Evolutionary conservation across 2,113 vertebrate genomes (phyloP), one percentile per base, ranked within the genome.

Genomic region (Prionailurus viverrinus): DNA sequence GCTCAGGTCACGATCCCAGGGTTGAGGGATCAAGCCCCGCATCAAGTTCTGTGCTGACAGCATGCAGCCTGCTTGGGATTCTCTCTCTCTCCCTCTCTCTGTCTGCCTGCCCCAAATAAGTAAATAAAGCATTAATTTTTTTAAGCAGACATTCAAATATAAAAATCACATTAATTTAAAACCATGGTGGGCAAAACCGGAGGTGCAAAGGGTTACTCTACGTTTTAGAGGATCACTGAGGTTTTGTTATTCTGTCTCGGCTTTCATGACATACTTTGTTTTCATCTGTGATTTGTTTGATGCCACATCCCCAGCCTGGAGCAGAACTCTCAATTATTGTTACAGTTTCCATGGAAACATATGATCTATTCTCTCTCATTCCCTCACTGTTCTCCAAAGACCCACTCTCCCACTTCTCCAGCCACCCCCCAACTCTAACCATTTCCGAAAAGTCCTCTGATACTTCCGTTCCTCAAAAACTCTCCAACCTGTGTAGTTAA

Each of bases 341-440:
- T 89, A 93, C 51, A 6, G 97, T 97, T 97, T 87, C 98, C 89
- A 97, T 91, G 95, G 96, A 97, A 95, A 97, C 83, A 68, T n/a
- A 89, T 15, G 21, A 94, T 95, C 97, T 79, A 83, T 45, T 95
- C 82, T 85, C 71, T 84, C 96, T n/a, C 73, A 36, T 58, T 95
- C 41, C 74, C 48, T 88, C 76, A 12, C 74, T 58, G 33, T 63
- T 94, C 91, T 82, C 93, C 51, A 31, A 18, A 29, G 96, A 86
- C 91, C 96, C 73, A 48, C 84, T 93, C 71, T 76, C 65, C 82
- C 29, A 66, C 45, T 5, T 53, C 41, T 23, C 73, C 16, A 63
- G 55, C 14, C 27, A 12, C 58, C 7, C 39, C 82, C 14, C 15
- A 23, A 13, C 76, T 61, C 74, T 12, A 21, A 13, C 73, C 87